A percentile compares a stretch with the other conserved stretches of the same genome.
These are phyloP conservation scores for Morone saxatilis DNA, from an alignment of 2,113 vertebrate genomes.

Conservation along the genomic window DNA sequence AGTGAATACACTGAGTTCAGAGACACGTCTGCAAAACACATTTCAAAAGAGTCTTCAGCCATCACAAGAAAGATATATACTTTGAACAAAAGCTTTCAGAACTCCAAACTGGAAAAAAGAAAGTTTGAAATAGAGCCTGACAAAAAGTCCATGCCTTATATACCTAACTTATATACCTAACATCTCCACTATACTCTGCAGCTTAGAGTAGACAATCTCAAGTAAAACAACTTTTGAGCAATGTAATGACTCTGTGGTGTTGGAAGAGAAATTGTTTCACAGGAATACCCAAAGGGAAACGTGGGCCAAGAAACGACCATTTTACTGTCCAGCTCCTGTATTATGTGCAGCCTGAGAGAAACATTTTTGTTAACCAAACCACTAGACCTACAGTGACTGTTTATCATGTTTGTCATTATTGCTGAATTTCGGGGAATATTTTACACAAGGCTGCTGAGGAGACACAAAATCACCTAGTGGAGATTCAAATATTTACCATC, in stretches of 20 bases:
- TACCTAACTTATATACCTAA: not conserved
- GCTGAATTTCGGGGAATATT: slow-evolving; percentile 50
- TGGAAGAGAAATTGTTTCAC: slow-evolving; percentile 16
- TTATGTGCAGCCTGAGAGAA: slow-evolving; percentile 18
- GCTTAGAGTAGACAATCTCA: slow-evolving; percentile 19
- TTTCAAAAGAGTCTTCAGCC: slow-evolving; percentile 41
- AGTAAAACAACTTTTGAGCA: slow-evolving; percentile 25
- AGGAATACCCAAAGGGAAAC: slow-evolving; percentile 14
- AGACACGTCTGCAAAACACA: slow-evolving; percentile 13
- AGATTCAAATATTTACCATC: slow-evolving; percentile 73
- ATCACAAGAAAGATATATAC: slow-evolving; percentile 1
- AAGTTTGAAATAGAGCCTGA: slow-evolving; percentile 9
- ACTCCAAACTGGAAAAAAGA: slow-evolving; percentile 10
- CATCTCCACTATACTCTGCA: not conserved
- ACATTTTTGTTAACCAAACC: slow-evolving; percentile 38
- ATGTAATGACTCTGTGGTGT: slow-evolving; percentile 6
- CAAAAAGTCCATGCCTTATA: not conserved
- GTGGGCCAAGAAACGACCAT: not conserved
- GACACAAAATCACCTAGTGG: slow-evolving; percentile 56
- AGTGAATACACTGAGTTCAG: slow-evolving; percentile 26
- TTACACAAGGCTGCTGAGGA: slow-evolving; percentile 53
- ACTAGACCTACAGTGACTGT: slow-evolving; percentile 28
- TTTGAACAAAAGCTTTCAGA: slow-evolving; percentile 15
- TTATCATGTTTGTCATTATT: slow-evolving; percentile 51
- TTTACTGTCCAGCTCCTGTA: slow-evolving; percentile 19